A percentile compares a stretch with the other conserved stretches of the same genome.
These are phyloP conservation scores for Trichopoda pennipes DNA, from an alignment of 2,888 invertebrate genomes.

Conservation along the genomic window DNA sequence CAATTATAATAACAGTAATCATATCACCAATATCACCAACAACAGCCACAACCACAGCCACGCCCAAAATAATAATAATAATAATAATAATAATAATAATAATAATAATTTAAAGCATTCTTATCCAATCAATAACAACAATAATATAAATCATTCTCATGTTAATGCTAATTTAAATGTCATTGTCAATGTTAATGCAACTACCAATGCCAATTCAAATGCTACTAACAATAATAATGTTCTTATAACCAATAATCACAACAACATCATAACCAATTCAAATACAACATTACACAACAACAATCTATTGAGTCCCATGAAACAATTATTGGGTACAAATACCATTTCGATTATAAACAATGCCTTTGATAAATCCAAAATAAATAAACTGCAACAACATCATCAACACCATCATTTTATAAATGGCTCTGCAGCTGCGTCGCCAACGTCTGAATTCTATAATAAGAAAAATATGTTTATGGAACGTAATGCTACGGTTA, in stretches of 20 bases:
- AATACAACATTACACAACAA: conserved; percentile 69
- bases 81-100: conserved; percentile 40
- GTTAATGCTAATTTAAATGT: conserved; percentile 60
- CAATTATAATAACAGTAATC: conserved; percentile 68
- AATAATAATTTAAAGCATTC: conserved; percentile 48
- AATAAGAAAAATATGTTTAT: conserved; percentile 79
- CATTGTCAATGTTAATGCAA: conserved; percentile 56
- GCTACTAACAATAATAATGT: conserved; percentile 72
- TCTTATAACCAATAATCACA: conserved; percentile 62
- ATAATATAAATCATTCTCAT: conserved; percentile 56
- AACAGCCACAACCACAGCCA: conserved; percentile 45
- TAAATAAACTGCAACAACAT: conserved; percentile 60
- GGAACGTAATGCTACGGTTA: conserved; percentile 79
- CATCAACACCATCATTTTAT: conserved; percentile 43
- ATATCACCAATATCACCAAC: conserved; percentile 53
- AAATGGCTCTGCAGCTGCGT: conserved; percentile 42
- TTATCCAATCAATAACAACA: conserved; percentile 52
- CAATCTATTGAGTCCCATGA: conserved; percentile 76
- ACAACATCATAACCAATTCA: conserved; percentile 58
- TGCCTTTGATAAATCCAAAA: conserved; percentile 75
- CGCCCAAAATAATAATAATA: conserved; percentile 39
- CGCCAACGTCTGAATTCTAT: conserved; percentile 74
- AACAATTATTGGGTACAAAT: conserved; percentile 75
- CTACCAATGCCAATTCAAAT: conserved; percentile 64
- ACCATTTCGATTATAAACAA: conserved; percentile 77